Percentiles rank a stretch among this genome's conserved stretches.
These are phyloP conservation scores for Capitulum mitella DNA, from an alignment of 2,888 invertebrate genomes.

Conservation along the genomic window DNA sequence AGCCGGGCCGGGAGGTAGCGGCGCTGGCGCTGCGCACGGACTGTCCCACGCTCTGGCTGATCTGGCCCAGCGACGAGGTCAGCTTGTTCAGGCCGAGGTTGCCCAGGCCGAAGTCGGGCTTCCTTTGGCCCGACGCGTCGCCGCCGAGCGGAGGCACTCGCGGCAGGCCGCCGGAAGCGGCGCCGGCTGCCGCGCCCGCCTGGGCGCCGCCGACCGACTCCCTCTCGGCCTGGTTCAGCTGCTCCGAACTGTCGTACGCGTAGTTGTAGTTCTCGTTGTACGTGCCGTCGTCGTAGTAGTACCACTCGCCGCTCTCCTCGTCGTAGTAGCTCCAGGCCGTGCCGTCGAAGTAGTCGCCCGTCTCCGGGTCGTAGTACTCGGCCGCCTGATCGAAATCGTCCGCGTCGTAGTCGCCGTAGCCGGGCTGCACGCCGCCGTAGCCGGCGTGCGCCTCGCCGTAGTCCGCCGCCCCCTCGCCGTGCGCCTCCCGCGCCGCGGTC, in stretches of 20 bases:
- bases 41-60: neutral
- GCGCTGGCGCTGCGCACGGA: neutral
- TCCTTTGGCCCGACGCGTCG: neutral
- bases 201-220: neutral
- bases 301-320: constrained; percentile 38
- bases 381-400: constrained; percentile 4
- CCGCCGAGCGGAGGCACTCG: neutral
- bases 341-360: constrained; percentile 26
- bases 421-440: constrained; percentile 45
- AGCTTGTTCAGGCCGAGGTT: constrained; percentile 12
- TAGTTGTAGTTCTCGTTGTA: constrained; percentile 29
- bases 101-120: neutral
- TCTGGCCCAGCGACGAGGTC: constrained; percentile 18
- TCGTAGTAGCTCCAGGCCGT: constrained; percentile 29
- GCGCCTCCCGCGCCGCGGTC: neutral
- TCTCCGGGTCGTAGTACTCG: constrained; percentile 20
- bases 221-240: constrained; percentile 35
- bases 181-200: neutral
- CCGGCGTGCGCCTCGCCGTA: neutral
- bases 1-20: neutral
- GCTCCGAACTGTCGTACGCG: constrained; percentile 38
- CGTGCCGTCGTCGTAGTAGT: constrained; percentile 31
- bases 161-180: neutral
- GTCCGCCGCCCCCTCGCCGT: neutral
- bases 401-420: constrained; percentile 46